Evolutionary conservation across 2,113 vertebrate genomes (phyloP), one percentile per base, ranked within the genome.

Genomic region (Hypanus sabinus): DNA sequence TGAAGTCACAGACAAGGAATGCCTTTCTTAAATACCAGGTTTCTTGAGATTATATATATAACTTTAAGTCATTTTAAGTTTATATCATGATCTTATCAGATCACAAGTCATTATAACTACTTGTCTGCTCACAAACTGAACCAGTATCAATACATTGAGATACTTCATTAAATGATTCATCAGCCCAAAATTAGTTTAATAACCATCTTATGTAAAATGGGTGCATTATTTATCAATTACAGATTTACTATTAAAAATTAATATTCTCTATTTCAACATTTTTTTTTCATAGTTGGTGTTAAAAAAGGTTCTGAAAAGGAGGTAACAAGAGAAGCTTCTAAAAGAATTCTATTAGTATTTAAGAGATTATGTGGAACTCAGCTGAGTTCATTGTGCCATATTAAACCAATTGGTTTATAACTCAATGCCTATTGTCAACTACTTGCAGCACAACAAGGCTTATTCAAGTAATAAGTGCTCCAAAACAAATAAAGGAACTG

Each of bases 391-490:
- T 65, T 24, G 68, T 92, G 88, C 62, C n/a, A 92, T 92, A 24
- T 92, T 92, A 38, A 92, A 92, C 62, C 88, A 93, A 73, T 93
- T 46, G 68, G 36, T 93, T 73, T 11, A 73, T 55, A 73, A 36
- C 27, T 73, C 62, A 70, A 96, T 95, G 95, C 95, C 96, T 95
- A 95, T 94, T 95, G 93, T 94, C 96, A 95, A 93, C 96, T 96
- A 97, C 95, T 95, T 95, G 96, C 96, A 97, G 96, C 97, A 95
- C 94, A 95, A 96, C 30, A 96, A 96, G 95, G 96, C 96, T 96
- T 96, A 96, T 98, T 98, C 98, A 98, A 98, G 98, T 98, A 98
- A 98, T 96, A 96, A 83, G 96, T 96, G 96, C 96, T 94, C 95
- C 96, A 97, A 97, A 96, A 95, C 96, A 96, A 95, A 96, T 96